Evolutionary conservation across 2,113 vertebrate genomes (phyloP), one percentile per base, ranked within the genome.

Genomic region (Clarias batrachus): DNA sequence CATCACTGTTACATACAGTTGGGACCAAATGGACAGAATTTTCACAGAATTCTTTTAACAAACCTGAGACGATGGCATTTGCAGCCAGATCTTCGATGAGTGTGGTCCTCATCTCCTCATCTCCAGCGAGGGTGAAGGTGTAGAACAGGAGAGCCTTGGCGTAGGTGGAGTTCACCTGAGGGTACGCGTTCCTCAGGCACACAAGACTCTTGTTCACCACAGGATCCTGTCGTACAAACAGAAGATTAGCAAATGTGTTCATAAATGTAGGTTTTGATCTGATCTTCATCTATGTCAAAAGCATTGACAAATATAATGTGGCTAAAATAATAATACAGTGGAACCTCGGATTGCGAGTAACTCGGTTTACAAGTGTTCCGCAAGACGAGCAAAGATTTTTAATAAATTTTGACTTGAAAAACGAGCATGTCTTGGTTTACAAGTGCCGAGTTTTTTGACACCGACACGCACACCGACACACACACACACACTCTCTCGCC

Each of bases 81-180:
- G 77, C 82, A 87, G 94, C 63, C 89, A 95, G 91, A 25, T 48
- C 7, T 3, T 84, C 90, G 90, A 95, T 21, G 73, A 94, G 92
- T 12, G 88, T 91, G 86, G 8, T 89, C 79, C 95, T 95, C 87
- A 90, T 95, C 52, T 89, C 90, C 87, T 91, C 3, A 76, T 96
- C 93, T 81, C 93, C 92, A 41, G 96, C 96, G 89, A 98, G 93
- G n/a, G 95, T 92, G 0, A 97, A 97, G 88, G 95, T 95, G 90
- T 98, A 97, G 73, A 96, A 94, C 87, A 97, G 77, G 86, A 97
- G 94, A 0, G 96, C 96, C 4, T 93, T 93, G 48, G 94, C 94
- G 85, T 97, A 96, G 21, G 94, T 83, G 82, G 95, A 93, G 87
- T 92, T 88, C 66, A 93, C 33, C 73, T 81, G 80, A 25, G 48